These are phyloP conservation scores for Liodrosophila aerea DNA, from an alignment of 2,888 invertebrate species.

Conservation along the genomic window DNA sequence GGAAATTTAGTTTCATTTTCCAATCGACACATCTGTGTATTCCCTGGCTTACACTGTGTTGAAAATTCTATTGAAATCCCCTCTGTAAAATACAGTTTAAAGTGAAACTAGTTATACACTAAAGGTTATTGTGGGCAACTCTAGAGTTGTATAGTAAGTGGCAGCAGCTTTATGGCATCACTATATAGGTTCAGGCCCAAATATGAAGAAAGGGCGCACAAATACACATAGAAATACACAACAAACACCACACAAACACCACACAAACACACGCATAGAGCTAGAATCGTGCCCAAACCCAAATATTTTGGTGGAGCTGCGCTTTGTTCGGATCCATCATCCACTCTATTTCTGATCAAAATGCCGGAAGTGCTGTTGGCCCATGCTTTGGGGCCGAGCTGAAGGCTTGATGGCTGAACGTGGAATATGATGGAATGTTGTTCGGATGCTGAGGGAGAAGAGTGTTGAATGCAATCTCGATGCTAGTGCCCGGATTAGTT, in stretches of 20 bases:
- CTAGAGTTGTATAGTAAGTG: too few relatives aligned
- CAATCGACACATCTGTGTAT: too few relatives aligned
- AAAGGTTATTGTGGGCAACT: too few relatives aligned
- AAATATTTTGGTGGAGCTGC: slow-evolving; percentile 30
- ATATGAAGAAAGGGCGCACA: background rate
- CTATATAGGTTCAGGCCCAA: too few relatives aligned
- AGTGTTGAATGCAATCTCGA: slow-evolving; percentile 16
- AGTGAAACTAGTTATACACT: too few relatives aligned
- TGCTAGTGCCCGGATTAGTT: slow-evolving; percentile 18
- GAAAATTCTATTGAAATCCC: too few relatives aligned
- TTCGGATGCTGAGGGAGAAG: slow-evolving; percentile 4
- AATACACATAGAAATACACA: background rate
- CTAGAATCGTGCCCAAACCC: slow-evolving; percentile 35
- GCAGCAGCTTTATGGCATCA: too few relatives aligned
- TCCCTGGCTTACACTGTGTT: too few relatives aligned
- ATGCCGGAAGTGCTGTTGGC: slow-evolving; percentile 35
- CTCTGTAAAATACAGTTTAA: too few relatives aligned
- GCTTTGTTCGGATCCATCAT: slow-evolving; percentile 14
- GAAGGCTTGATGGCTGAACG: background rate
- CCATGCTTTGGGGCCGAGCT: slow-evolving; percentile 8
- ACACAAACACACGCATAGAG: background rate
- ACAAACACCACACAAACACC: too few relatives aligned
- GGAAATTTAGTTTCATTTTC: too few relatives aligned
- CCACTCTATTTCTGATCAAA: slow-evolving; percentile 9
- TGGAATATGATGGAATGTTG: background rate